Conservation (phyloP, 2,113 vertebrate genomes). For the Podocnemis expansa region DNA sequence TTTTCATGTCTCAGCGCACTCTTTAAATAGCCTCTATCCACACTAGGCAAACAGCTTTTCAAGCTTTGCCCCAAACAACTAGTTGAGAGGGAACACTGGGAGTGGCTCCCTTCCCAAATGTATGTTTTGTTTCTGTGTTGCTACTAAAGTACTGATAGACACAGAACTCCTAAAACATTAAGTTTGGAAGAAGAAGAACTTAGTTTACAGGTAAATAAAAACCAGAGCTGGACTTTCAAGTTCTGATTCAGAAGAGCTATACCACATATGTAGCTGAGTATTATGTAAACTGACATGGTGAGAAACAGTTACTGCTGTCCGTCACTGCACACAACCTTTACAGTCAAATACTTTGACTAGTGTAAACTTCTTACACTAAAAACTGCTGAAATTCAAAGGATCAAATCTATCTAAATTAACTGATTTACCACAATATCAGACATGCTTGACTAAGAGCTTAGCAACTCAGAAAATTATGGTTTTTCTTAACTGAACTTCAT, state of each 20-base stretch:
- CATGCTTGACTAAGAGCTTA: not conserved
- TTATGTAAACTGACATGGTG: not conserved
- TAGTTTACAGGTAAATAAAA: not conserved
- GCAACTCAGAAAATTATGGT: not conserved
- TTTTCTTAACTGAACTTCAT: not conserved
- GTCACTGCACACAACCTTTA: not conserved
- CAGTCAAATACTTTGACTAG: too few relatives aligned
- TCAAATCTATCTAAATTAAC: not conserved
- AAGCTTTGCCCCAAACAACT: not conserved
- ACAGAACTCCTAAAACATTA: not conserved
- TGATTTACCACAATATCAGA: not conserved
- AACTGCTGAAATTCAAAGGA: not conserved
- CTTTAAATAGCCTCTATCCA: slow-evolving; percentile 46
- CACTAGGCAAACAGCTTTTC: slow-evolving; percentile 45
- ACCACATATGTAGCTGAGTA: not conserved
- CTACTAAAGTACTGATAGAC: not conserved
- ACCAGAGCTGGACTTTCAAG: not conserved
- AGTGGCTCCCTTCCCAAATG: slow-evolving; percentile 7
- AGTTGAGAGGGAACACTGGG: not conserved
- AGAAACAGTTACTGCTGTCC: not conserved
- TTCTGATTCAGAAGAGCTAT: not conserved
- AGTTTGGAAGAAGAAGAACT: not conserved
- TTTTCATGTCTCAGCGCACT: not conserved
- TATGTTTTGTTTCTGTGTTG: not conserved
- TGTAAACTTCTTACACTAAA: not conserved